Base-by-base conservation (phyloP, 1,140 invertebrate genomes). In the Penaeus chinensis region DNA sequence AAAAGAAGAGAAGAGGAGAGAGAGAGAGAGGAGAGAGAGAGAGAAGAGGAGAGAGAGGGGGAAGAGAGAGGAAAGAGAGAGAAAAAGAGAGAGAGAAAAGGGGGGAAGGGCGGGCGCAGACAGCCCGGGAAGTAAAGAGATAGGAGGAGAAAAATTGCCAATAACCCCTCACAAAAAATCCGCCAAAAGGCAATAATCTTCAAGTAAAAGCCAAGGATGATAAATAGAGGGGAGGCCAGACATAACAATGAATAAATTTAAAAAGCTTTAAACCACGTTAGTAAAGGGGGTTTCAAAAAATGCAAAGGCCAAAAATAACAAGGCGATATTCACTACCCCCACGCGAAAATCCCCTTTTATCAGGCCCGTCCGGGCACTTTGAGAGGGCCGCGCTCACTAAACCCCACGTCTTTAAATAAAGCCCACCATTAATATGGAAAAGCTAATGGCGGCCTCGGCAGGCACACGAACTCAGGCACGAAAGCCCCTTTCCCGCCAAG, bases 181-280 rank as follows among this genome's bases (percentile, higher is more conserved):
- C 69, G 10, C 3, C 22, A n/a, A 71, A 71, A 71, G 37, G 69
- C 69, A 71, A 71, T 71, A 71, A 71, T 71, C 69, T 37, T 71
- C 37, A 71, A 71, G 24, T 47, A 47, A 71, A 16, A 37, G 69
- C 69, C 69, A 37, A 71, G 24, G 69, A 71, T 71, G 69, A 71
- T 71, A 71, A 71, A 71, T 71, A 37, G 69, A 71, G 69, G 69
- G 69, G 16, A n/a, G 69, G 69, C n/a, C 69, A 24, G 69, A 71
- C 69, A 71, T 71, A 71, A 71, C 13, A 37, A 24, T 71, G 69
- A 71, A 71, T 71, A 71, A 71, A n/a, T n/a, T 71, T 71, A 71
- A 71, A 71, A 27, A 19, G 24, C 69, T 71, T 71, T n/a, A n/a
- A 24, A n/a, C 69, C 69, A 71, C 37, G 69, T 71, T n/a, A 37